These are phyloP conservation scores for Strigamia transsilvanica DNA, from an alignment of 2,888 invertebrate genomes.

Conservation along the genomic window DNA sequence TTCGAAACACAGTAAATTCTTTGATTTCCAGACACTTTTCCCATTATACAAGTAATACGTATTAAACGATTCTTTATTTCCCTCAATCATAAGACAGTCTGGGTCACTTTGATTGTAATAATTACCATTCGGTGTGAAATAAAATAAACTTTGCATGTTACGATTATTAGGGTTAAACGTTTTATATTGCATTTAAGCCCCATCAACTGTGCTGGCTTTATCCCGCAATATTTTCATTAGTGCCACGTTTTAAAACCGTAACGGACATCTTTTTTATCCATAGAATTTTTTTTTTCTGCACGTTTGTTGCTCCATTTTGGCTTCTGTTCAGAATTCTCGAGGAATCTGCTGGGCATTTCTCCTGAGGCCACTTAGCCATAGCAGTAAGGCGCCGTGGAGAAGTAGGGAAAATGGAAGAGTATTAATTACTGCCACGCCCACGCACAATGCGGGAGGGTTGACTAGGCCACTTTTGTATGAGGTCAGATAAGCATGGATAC, in stretches of 20 bases:
- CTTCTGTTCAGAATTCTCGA: slow-evolving; percentile 21
- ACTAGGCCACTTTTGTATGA: slow-evolving; percentile 8
- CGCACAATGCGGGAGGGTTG: slow-evolving; percentile 6
- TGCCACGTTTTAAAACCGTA: background rate
- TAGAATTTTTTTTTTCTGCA: background rate
- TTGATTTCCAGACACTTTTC: too few species aligned
- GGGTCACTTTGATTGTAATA: too few species aligned
- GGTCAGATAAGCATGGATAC: slow-evolving; percentile 9
- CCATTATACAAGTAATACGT: too few species aligned
- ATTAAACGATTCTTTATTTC: too few species aligned
- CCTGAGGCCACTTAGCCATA: background rate
- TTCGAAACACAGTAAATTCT: too few species aligned
- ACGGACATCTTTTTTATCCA: background rate
- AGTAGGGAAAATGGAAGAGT: slow-evolving; percentile 19
- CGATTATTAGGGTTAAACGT: background rate
- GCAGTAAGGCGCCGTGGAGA: background rate
- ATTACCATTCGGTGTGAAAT: too few species aligned
- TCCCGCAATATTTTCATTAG: background rate
- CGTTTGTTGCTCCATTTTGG: slow-evolving; percentile 9
- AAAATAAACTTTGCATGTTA: too few species aligned
- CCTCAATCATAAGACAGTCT: too few species aligned
- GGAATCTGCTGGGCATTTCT: slow-evolving; percentile 11
- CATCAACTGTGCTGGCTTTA: background rate
- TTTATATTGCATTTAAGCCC: background rate
- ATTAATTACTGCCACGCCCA: slow-evolving; percentile 24